These are phyloP conservation scores for Alcis repandata DNA, from an alignment of 2,888 invertebrate species.

Conservation along the genomic window DNA sequence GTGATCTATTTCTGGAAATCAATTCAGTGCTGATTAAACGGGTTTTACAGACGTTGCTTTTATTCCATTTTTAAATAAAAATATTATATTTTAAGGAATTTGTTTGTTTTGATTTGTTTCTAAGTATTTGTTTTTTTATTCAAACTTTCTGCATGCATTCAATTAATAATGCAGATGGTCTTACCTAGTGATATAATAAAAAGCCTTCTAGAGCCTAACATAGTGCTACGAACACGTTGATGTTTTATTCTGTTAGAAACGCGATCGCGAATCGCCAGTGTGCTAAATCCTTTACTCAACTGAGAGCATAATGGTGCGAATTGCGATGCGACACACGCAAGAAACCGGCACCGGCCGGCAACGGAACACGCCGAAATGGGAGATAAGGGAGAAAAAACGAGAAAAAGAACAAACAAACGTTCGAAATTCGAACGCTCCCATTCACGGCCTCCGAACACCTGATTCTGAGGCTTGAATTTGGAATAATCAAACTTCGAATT, in stretches of 20 bases:
- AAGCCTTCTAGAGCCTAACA: neutral
- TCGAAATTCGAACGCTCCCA: conserved; percentile 70
- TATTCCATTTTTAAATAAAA: too few relatives aligned
- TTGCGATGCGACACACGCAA: conserved; percentile 75
- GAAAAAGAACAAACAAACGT: conserved; percentile 75
- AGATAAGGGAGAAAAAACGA: conserved; percentile 59
- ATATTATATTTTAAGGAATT: too few relatives aligned
- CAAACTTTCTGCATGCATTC: too few relatives aligned
- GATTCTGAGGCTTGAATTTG: conserved; percentile 49
- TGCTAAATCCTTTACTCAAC: conserved; percentile 3
- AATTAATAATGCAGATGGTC: too few relatives aligned
- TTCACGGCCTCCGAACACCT: conserved; percentile 72
- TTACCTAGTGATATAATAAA: neutral
- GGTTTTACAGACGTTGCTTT: too few relatives aligned
- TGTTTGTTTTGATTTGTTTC: too few relatives aligned
- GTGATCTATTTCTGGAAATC: too few relatives aligned
- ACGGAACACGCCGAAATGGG: conserved; percentile 74
- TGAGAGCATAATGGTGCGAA: conserved; percentile 69
- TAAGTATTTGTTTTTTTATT: too few relatives aligned
- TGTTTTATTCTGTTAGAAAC: neutral
- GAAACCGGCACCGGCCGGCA: conserved; percentile 56
- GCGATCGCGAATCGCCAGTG: conserved; percentile 4
- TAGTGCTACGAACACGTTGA: too few relatives aligned
- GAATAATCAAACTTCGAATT: conserved; percentile 37
- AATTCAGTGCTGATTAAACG: too few relatives aligned